Evolutionary conservation across 2,797 vertebrate species (phyloP).

Genomic region (Sparus aurata): DNA sequence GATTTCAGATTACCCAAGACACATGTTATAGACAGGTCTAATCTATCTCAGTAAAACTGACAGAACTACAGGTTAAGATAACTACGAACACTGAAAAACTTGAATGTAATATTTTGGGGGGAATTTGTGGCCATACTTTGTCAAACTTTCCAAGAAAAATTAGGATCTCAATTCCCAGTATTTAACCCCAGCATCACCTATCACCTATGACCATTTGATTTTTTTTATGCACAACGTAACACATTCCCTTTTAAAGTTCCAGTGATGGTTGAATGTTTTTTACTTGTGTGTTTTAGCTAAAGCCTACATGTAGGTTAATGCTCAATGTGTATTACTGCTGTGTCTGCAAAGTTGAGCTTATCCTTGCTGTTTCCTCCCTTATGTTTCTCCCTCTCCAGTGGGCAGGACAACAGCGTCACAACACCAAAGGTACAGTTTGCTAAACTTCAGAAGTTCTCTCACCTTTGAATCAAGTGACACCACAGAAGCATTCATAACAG

Average conservation of each 20-base stretch:
- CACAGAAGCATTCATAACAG: background rate
- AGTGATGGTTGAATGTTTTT: background rate
- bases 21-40: too few relatives aligned
- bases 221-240: too few relatives aligned
- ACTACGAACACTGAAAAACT: background rate
- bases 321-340: background rate
- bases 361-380: background rate
- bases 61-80: background rate
- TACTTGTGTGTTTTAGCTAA: too few relatives aligned
- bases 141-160: too few relatives aligned
- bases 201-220: too few relatives aligned
- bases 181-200: too few relatives aligned
- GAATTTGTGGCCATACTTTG: too few relatives aligned
- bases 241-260: background rate
- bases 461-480: rapidly evolving
- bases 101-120: too few relatives aligned
- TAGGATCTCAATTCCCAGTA: too few relatives aligned
- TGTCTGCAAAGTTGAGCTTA: background rate
- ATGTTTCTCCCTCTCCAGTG: slow-evolving; percentile 74
- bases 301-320: background rate
- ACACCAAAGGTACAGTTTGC: slow-evolving; percentile 85
- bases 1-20: too few relatives aligned
- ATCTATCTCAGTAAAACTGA: background rate
- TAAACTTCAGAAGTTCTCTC: slow-evolving; percentile 12
- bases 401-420: slow-evolving; percentile 85